Evolutionary conservation across 2,888 invertebrate species (phyloP), one percentile per base, ranked within the genome.

Genomic region (Thera obeliscata): DNA sequence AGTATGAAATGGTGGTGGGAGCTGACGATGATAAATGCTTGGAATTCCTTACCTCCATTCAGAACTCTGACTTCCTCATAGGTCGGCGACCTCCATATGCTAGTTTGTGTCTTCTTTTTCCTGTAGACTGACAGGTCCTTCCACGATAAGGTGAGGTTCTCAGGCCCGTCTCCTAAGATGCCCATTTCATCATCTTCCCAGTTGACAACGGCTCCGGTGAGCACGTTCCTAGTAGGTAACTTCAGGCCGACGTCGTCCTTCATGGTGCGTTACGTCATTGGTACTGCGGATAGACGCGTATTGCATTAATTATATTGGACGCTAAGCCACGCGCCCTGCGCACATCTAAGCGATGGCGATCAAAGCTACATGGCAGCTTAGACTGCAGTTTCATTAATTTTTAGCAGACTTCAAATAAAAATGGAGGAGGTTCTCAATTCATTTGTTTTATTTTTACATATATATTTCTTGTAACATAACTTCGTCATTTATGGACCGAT

Each of bases 31-130:
- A 41, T 5, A 6, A 41, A 2, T 41, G 6, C 6, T 7, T 7
- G 41, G 41, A 2, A 41, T 33, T 36, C 9, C 81, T 78, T 82
- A 95, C 95, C 94, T 87, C 93, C 94, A 81, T 94, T 92, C 59
- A 95, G 80, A 52, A 95, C 90, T 71, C 92, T 92, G 12, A 94
- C 85, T 74, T 94, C 91, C 75, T 95, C 94, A 71, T 92, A 91
- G 1, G 86, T 87, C 41, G 93, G 83, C 0, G 93, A 90, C 57
- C 90, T 86, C 88, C 94, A 94, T 64, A 94, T 94, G 70, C 93
- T 92, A 52, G 86, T 91, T 74, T 93, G 89, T 9, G 80, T 83
- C 66, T 94, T 94, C 80, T 88, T 94, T 77, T 83, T 90, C 52
- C 94, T 88, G 74, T 93, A 94, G 1, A 94, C 94, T 0, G 93